A percentile compares a stretch with the other conserved stretches of the same genome.
Conservation (phyloP, 2,888 invertebrate species). For the Apodemia hepburni region DNA sequence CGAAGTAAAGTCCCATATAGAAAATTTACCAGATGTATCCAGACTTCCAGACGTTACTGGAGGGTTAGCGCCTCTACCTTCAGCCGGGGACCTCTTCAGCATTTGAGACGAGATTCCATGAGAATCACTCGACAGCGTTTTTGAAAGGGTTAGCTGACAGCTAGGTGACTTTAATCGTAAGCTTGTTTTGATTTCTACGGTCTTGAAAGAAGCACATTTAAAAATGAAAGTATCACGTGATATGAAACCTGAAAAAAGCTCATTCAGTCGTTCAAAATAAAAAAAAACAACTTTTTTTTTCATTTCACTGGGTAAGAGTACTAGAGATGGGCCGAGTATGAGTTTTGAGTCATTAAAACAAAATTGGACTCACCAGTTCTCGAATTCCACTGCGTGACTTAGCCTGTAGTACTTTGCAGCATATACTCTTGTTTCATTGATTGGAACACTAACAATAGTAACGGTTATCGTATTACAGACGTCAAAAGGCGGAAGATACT, state of each 20-base stretch:
- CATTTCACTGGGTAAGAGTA: neutral
- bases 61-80: conserved; percentile 95
- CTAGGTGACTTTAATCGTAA: neutral
- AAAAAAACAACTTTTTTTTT: neutral
- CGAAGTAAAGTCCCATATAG: conserved; percentile 95
- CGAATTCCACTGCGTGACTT: neutral
- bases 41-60: conserved; percentile 95
- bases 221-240: neutral
- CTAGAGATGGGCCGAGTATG: neutral
- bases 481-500: too few relatives aligned
- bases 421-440: too few relatives aligned
- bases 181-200: neutral
- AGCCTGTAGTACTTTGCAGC: neutral
- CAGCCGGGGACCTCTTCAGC: conserved; percentile 96
- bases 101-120: conserved; percentile 50
- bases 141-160: conserved; percentile 11
- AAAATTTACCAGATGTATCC: conserved; percentile 95
- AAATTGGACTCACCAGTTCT: neutral
- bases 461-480: too few relatives aligned
- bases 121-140: neutral
- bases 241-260: neutral
- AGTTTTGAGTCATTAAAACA: neutral
- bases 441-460: too few relatives aligned
- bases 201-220: neutral
- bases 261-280: neutral